These are phyloP conservation scores for Engystomops pustulosus DNA, from an alignment of 2,113 vertebrate species.

Conservation along the genomic window DNA sequence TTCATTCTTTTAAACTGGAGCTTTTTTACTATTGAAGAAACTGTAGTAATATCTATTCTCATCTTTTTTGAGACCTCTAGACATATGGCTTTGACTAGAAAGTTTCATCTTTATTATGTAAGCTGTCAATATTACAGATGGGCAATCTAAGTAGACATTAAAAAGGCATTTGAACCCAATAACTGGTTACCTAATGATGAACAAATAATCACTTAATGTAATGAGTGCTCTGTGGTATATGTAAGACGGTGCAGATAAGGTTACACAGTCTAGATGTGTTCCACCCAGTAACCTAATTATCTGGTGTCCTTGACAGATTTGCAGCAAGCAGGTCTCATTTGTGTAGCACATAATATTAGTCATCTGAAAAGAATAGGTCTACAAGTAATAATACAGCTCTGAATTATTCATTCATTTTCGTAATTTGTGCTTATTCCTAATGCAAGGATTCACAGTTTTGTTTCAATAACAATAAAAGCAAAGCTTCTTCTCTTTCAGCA, in stretches of 20 bases:
- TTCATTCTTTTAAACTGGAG: no score
- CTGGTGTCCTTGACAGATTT: constrained; percentile 34
- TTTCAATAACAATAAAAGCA: not conserved
- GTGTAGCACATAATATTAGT: constrained; percentile 31
- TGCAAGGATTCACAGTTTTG: constrained; percentile 1
- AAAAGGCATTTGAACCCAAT: constrained; percentile 39
- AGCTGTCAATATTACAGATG: not conserved
- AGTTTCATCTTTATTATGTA: not conserved
- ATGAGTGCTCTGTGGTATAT: constrained; percentile 9
- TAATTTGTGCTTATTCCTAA: constrained; percentile 1
- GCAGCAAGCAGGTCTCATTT: not conserved
- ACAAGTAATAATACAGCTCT: constrained; percentile 1
- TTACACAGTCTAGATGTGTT: constrained; percentile 47
- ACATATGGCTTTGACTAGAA: not conserved
- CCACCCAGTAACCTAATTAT: constrained; percentile 48
- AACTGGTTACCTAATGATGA: constrained; percentile 23
- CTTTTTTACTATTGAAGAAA: not conserved
- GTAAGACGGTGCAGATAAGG: constrained; percentile 50
- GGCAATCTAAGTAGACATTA: constrained; percentile 39
- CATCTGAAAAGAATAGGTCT: constrained; percentile 28
- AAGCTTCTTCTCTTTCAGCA: not conserved
- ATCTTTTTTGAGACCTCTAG: not conserved
- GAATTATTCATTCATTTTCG: constrained; percentile 19
- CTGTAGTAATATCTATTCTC: not conserved
- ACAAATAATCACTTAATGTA: constrained; percentile 48